Evolutionary conservation across 2,113 vertebrate genomes (phyloP), one percentile per base, ranked within the genome.

Genomic region (Malurus cyaneus): DNA sequence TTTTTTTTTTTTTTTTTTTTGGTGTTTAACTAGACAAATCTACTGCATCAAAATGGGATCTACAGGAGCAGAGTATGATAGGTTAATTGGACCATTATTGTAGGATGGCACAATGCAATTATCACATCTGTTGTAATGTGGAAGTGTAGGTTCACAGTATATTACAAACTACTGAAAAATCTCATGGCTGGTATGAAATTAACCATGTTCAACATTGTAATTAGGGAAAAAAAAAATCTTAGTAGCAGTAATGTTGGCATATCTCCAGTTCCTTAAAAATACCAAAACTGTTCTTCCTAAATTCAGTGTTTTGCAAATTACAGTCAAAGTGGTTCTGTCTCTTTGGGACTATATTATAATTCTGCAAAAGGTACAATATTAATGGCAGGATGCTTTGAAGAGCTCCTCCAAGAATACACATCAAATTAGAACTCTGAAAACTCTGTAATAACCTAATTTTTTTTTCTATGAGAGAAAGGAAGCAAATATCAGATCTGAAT

Each of bases 11-110:
- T 53, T 65, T 44, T 50, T 36, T 24, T 31, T 29, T 41, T 28
- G 36, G 2, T 12, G 36, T 80, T 73, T 53, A 72, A 57, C 62
- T 69, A 82, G 34, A 41, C 12, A 70, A 86, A 88, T 47, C 13
- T 74, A 60, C n/a, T 61, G 42, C 52, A 56, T 67, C 83, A 92
- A 81, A 94, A 81, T 76, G 69, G 64, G 41, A 76, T 81, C 53
- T 84, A 71, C 60, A 64, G 60, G n/a, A 87, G n/a, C 21, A 78
- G 36, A 23, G 62, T 80, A 71, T 74, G 82, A 86, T 85, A 93
- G 86, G 73, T 95, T 92, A 96, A 96, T 94, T 93, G 83, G 61
- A 84, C 61, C 14, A 42, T 84, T 96, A 91, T 26, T 89, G 57
- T 79, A 76, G n/a, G 28, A 74, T 81, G 44, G 64, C 81, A 87